Conservation (phyloP, 2,888 invertebrate genomes). For the Acanthococcus lagerstroemiae region DNA sequence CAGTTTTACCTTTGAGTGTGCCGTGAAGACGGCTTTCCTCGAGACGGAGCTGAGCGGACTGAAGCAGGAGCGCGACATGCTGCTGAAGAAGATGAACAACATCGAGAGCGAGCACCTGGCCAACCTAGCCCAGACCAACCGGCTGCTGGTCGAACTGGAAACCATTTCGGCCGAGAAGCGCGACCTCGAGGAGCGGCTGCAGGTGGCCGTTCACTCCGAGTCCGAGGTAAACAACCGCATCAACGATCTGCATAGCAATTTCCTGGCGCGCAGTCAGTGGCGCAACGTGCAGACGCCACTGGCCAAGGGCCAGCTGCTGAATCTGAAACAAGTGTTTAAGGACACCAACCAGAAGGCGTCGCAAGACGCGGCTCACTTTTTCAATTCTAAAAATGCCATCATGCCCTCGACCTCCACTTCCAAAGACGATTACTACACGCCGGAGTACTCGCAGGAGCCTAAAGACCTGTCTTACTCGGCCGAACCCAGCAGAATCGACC, state of each 20-base stretch:
- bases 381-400: not conserved
- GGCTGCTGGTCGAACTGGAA: conserved; percentile 55
- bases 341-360: conserved; percentile 21
- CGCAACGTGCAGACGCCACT: conserved; percentile 24
- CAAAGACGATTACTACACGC: not conserved
- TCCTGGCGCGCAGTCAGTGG: conserved; percentile 3
- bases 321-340: conserved; percentile 18
- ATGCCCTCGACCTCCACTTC: not conserved
- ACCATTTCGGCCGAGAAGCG: conserved; percentile 49
- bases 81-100: conserved; percentile 63
- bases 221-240: conserved; percentile 1
- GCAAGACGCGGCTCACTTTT: not conserved
- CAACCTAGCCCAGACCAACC: conserved; percentile 53
- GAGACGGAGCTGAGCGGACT: conserved; percentile 46
- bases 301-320: conserved; percentile 20
- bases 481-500: conserved; percentile 10
- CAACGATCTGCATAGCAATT: conserved; percentile 9
- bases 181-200: conserved; percentile 52
- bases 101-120: conserved; percentile 65
- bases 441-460: not conserved
- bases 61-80: conserved; percentile 62
- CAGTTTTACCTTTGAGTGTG: conserved; percentile 13
- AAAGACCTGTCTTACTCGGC: too few relatives aligned
- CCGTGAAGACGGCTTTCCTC: conserved; percentile 14
- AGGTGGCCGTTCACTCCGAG: conserved; percentile 44